phyloP scores from a whole-genome alignment of 2,113 vertebrate genomes.

The Caloenas nicobarica region DNA sequence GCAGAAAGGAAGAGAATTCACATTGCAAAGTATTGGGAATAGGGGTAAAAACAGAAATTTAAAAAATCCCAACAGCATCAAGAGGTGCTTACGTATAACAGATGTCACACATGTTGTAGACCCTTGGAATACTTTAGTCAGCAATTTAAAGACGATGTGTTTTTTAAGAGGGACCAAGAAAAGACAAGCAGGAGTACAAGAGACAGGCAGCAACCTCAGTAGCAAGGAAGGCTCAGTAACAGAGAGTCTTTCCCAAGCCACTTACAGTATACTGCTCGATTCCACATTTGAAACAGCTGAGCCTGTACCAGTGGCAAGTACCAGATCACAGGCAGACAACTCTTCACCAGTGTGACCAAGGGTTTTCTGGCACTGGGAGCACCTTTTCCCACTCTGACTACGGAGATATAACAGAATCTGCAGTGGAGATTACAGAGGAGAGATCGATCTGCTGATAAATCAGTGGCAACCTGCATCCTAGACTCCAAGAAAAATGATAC shows the following conservation, averaged over 20 bases:
- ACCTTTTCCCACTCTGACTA: not conserved
- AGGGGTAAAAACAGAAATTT: not conserved
- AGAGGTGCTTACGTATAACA: not conserved
- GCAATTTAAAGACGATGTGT: not conserved
- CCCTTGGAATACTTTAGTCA: not conserved
- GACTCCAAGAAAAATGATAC: not conserved
- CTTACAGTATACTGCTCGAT: not conserved
- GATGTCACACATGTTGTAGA: not conserved
- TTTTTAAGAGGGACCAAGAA: not conserved
- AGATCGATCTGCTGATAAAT: not conserved
- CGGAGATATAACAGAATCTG: not conserved
- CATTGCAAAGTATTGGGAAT: not conserved
- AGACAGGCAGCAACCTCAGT: not conserved
- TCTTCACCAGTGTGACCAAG: not conserved
- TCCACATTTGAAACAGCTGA: fast-evolving
- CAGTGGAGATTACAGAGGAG: not conserved
- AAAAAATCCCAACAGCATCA: not conserved
- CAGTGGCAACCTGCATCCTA: not conserved
- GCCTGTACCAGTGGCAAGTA: not conserved
- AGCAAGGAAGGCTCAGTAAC: not conserved
- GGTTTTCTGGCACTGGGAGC: not conserved
- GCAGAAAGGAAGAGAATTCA: not conserved
- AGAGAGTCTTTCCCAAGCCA: not conserved
- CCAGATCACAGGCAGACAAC: not conserved
- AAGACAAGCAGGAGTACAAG: not conserved